phyloP scores from a whole-genome alignment of 2,888 invertebrate genomes.

The Tachina lurida region DNA sequence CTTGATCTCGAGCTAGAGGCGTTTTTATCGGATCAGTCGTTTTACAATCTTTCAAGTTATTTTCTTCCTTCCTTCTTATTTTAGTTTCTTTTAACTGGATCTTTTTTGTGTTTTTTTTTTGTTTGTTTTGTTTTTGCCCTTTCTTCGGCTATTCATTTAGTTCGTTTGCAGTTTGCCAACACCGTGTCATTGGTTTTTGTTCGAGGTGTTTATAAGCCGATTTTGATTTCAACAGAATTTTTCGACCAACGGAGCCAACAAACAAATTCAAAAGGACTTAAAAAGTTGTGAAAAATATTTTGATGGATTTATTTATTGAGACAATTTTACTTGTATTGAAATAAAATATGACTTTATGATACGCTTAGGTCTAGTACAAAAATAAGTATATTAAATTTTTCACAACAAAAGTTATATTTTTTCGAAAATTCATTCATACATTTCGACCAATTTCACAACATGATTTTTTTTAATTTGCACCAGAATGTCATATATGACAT shows the following conservation, averaged over 20 bases:
- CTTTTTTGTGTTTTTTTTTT: constrained; percentile 23
- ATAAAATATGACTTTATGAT: constrained; percentile 76
- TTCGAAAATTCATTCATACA: constrained; percentile 22
- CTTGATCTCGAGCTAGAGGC: constrained; percentile 67
- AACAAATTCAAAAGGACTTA: constrained; percentile 69
- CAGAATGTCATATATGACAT: no score
- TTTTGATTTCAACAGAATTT: constrained; percentile 78
- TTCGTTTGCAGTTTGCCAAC: constrained; percentile 67
- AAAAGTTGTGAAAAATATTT: constrained; percentile 77
- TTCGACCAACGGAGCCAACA: not conserved
- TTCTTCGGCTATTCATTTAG: not conserved
- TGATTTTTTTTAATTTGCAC: no score
- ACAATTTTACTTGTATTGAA: constrained; percentile 73
- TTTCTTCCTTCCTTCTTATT: constrained; percentile 34
- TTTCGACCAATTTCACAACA: no score
- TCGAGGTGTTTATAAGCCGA: constrained; percentile 76
- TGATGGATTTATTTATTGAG: constrained; percentile 74
- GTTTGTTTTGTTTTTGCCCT: constrained; percentile 27
- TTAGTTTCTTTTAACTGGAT: constrained; percentile 31
- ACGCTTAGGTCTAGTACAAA: constrained; percentile 55
- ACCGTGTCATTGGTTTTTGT: constrained; percentile 71
- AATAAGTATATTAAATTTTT: not conserved
- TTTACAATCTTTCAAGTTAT: constrained; percentile 55
- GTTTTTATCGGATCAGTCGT: constrained; percentile 70
- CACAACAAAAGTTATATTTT: not conserved